A percentile compares a stretch with the other conserved stretches of the same genome.
phyloP scores from a whole-genome alignment of 2,797 vertebrate species.

The Xenentodon cancila region DNA sequence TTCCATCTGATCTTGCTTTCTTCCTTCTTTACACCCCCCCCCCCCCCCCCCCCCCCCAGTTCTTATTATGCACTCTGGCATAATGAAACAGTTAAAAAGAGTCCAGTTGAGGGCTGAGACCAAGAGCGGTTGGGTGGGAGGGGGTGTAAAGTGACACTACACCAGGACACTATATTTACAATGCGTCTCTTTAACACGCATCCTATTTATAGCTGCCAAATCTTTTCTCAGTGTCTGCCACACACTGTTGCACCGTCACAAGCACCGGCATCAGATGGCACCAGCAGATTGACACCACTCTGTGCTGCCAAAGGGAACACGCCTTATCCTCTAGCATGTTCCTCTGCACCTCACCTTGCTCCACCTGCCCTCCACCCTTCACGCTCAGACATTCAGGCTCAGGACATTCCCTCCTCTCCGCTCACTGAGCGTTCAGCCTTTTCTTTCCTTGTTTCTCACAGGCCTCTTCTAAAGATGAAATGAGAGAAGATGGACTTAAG shows the following conservation, averaged over 20 bases:
- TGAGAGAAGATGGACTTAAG: conserved; percentile 21
- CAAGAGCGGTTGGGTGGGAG: conserved; percentile 35
- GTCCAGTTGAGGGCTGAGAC: conserved; percentile 63
- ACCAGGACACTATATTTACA: conserved; percentile 78
- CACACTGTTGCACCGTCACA: conserved; percentile 71
- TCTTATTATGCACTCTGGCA: conserved; percentile 76
- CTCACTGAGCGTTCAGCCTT: conserved; percentile 7
- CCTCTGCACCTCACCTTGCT: conserved; percentile 48
- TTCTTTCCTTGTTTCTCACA: conserved; percentile 18
- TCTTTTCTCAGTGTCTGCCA: conserved; percentile 74
- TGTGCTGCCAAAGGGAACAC: conserved; percentile 71
- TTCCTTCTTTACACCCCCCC: conserved; percentile 69
- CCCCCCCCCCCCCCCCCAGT: conserved; percentile 73
- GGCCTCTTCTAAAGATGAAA: conserved; percentile 24
- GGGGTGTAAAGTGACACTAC: conserved; percentile 77
- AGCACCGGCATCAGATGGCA: conserved; percentile 76
- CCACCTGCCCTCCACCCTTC: conserved; percentile 33
- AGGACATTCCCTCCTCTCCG: conserved; percentile 37
- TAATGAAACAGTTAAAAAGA: conserved; percentile 79
- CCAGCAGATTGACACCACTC: conserved; percentile 57
- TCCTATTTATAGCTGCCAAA: conserved; percentile 77
- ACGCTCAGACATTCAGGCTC: conserved; percentile 24
- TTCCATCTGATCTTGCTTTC: conserved; percentile 69
- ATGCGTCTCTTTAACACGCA: conserved; percentile 70
- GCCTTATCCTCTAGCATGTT: conserved; percentile 69